phyloP scores from a whole-genome alignment of 2,888 invertebrate genomes.

The Brachyopa scutellaris region DNA sequence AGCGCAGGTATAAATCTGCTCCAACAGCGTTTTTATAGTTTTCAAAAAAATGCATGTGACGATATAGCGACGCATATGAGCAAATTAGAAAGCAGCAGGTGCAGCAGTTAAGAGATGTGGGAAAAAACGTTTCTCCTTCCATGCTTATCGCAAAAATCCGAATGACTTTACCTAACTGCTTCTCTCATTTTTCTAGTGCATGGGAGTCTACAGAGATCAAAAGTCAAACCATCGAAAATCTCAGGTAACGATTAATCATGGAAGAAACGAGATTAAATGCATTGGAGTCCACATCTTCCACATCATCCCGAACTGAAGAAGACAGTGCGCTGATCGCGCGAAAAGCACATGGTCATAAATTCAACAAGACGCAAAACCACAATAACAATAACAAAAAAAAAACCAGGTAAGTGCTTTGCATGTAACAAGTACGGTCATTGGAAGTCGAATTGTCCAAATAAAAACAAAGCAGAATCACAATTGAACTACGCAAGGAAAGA shows the following conservation, averaged over 20 bases:
- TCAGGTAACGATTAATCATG: conserved; percentile 21
- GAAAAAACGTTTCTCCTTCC: conserved; percentile 17
- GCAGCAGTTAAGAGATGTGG: conserved; percentile 52
- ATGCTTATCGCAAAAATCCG: conserved; percentile 33
- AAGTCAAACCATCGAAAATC: background rate
- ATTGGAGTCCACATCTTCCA: too few relatives aligned
- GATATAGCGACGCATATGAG: conserved; percentile 1
- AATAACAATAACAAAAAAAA: background rate
- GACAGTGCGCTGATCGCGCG: background rate
- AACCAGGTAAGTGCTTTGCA: conserved; percentile 29
- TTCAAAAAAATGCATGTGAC: background rate
- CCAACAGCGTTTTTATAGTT: too few relatives aligned
- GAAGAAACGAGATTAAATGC: conserved; percentile 28
- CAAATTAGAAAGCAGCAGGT: conserved; percentile 45
- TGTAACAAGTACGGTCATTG: too few relatives aligned
- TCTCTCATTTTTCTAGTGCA: conserved; percentile 2
- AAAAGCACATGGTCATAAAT: too few relatives aligned
- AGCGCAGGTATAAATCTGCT: too few relatives aligned
- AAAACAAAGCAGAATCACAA: too few relatives aligned
- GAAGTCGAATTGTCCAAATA: too few relatives aligned
- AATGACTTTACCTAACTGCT: conserved; percentile 19
- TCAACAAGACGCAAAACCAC: too few relatives aligned
- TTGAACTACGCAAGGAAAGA: too few relatives aligned
- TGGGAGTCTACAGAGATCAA: conserved; percentile 23
- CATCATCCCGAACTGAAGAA: too few relatives aligned